Evolutionary conservation across 2,888 invertebrate species (phyloP).

Genomic region (Nephrotoma flavescens): DNA sequence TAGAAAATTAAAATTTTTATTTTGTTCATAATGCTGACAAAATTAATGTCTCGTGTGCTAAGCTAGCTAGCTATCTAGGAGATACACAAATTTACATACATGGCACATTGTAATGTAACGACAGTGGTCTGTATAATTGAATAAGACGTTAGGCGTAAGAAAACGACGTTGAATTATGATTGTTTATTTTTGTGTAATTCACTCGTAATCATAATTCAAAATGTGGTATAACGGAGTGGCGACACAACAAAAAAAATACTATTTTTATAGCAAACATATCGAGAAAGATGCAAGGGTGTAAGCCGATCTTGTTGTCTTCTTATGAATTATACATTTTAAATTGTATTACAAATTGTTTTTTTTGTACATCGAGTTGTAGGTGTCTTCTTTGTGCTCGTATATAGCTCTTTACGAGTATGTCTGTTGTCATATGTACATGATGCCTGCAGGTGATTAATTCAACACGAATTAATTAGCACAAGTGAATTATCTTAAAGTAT

Average conservation of each 20-base stretch:
- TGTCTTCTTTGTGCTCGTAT: background rate
- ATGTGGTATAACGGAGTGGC: background rate
- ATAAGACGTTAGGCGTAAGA: background rate
- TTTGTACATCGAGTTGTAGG: background rate
- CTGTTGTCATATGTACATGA: no score
- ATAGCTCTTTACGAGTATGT: background rate
- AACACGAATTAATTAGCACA: no score
- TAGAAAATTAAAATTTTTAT: background rate
- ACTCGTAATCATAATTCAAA: background rate
- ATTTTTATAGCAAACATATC: background rate
- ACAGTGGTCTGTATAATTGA: background rate
- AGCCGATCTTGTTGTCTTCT: background rate
- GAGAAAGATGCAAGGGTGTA: background rate
- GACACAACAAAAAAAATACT: background rate
- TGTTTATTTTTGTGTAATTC: background rate
- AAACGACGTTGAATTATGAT: background rate
- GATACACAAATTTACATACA: background rate
- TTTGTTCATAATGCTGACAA: no score
- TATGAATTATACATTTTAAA: background rate
- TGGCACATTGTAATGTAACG: background rate
- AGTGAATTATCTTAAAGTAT: no score
- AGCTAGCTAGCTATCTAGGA: no score
- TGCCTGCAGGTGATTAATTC: no score
- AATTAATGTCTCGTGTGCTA: background rate
- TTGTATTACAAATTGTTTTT: background rate